Evolutionary conservation across 1,140 invertebrate species (phyloP), one percentile per base, ranked within the genome.

Genomic region (Epicauta chinensis): DNA sequence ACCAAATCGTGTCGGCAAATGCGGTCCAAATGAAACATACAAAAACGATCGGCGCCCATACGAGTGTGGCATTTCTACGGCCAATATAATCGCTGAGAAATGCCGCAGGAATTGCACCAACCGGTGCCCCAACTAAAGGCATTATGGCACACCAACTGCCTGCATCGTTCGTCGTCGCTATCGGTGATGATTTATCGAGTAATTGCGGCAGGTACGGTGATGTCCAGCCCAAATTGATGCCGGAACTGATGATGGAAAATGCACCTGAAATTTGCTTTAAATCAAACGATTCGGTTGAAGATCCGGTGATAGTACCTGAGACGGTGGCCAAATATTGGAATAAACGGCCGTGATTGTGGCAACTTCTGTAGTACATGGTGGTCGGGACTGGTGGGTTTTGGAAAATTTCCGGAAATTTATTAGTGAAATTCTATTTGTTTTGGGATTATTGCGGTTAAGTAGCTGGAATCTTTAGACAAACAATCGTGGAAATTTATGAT

Each of bases 11-110:
- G 36, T 67, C 63, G 2, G 77, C 73, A 42, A 77, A 62, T 52
- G 80, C 77, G 1, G 87, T 78, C 1, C 80, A 65, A 3, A 82
- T 66, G 77, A 82, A 89, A 9, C 84, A 84, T 2, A 80, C 14
- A 78, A 71, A 61, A 78, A 80, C 0, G 80, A 82, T 4, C 4
- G 84, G 58, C 0, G 77, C 74, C 2, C 79, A 73, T 1, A 79
- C 48, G 0, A 84, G 66, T 0, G 89, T 75, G 1, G 84, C 81
- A 16, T 70, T 70, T 70, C 86, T 88, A 11, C 85, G 73, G 3
- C 88, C 88, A 43, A 81, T 71, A 53, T 70, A 72, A 58, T 78
- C 79, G 2, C 71, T 66, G 2, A 77, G 39, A 13, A 64, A 64
- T n/a, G 73, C 72, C 3, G 70, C 73, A 2, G 74, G 41, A 39